Evolutionary conservation across 2,113 vertebrate genomes (phyloP), one percentile per base, ranked within the genome.

Genomic region (Cochlearius cochlearius): DNA sequence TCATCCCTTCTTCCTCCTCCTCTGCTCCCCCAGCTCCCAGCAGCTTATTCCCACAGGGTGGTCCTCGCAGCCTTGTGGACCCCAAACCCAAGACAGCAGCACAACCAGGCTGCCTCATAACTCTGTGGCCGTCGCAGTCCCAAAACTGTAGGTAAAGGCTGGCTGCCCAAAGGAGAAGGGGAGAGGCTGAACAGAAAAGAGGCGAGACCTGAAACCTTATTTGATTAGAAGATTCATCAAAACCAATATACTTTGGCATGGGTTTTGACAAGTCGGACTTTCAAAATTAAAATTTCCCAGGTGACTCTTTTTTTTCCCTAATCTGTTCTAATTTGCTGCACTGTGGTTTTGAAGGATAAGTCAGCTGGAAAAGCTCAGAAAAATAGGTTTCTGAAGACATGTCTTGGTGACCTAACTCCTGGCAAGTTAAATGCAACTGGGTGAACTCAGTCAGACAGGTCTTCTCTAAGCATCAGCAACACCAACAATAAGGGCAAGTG

Each of bases 71-170:
- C 2, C 27, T 56, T 0, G 0, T 25, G 16, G 17, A 62, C 27
- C 8, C 26, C 62, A 69, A 66, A 69, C 9, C 3, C 9, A 39
- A 73, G 39, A 19, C 12, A 36, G 27, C 27, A 83, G 22, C 5
- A 77, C 12, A 73, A 77, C 8, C 1, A 12, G 10, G 10, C 9
- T 76, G 21, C 4, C 10, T 63, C 29, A 47, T 7, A 36, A 11
- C 12, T 68, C 52, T 5, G 0, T 15, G 9, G 22, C 10, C 0
- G 0, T 23, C 2, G 1, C 11, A 9, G 11, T 36, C 39, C 43
- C 16, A 19, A 7, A 79, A 23, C 23, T 34, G 11, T 34, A 52
- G 63, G 36, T 5, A 22, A 88, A 27, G 9, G 5, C 17, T 50
- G 21, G 16, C 8, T 86, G 12, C 26, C 23, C 30, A 80, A 25